Conservation (phyloP, 2,797 vertebrate genomes). For the Taeniopygia guttata region DNA sequence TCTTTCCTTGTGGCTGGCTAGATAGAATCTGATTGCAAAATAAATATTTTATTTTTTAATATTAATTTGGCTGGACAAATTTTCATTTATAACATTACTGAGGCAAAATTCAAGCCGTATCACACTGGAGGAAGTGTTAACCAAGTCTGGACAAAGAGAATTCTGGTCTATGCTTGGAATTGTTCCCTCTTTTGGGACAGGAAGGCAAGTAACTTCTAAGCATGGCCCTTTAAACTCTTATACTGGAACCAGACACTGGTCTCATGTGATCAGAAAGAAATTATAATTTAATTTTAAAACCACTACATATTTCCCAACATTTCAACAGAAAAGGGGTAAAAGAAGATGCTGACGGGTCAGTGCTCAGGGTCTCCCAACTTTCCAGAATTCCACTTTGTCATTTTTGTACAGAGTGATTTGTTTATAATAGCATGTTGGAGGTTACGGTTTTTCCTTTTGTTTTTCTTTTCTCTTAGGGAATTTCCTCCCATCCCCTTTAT, state of each 20-base stretch:
- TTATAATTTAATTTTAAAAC: background rate
- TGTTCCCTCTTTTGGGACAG: background rate
- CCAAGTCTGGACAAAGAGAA: background rate
- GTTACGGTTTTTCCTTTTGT: background rate
- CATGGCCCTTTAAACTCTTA: background rate
- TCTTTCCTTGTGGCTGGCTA: too few species aligned
- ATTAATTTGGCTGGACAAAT: too few species aligned
- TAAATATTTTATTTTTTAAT: too few species aligned
- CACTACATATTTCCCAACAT: background rate
- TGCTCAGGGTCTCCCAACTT: background rate
- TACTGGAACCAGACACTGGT: background rate
- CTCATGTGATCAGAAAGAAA: background rate
- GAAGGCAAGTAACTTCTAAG: background rate
- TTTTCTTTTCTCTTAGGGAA: background rate
- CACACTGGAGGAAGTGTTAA: background rate
- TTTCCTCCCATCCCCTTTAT: background rate
- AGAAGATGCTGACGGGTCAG: background rate
- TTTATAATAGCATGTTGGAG: background rate
- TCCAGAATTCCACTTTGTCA: background rate
- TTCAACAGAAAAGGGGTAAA: background rate
- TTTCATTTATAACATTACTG: too few species aligned
- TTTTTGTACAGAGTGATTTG: background rate
- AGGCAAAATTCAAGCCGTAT: background rate
- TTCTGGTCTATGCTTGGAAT: background rate
- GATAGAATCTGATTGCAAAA: too few species aligned